These are phyloP conservation scores for Eupithecia centaureata DNA, from an alignment of 2,888 invertebrate genomes.

Conservation along the genomic window DNA sequence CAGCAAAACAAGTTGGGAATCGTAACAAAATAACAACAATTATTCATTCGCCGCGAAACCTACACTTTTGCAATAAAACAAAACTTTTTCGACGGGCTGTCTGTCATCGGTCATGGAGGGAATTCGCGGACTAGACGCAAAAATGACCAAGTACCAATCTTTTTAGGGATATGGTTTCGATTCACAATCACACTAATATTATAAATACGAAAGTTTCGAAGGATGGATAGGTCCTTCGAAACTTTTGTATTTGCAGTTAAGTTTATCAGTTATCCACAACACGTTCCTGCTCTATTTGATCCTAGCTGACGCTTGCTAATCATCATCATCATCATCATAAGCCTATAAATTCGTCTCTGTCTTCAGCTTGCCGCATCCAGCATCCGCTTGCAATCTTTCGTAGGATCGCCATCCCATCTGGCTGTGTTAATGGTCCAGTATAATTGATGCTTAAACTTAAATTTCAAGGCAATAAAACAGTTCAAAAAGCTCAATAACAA, in stretches of 20 bases:
- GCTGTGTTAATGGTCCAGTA: not conserved
- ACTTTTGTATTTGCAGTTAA: not conserved
- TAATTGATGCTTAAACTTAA: not conserved
- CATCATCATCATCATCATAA: too few species aligned
- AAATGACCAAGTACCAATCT: not conserved
- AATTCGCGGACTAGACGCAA: constrained; percentile 13
- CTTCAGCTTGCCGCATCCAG: too few species aligned
- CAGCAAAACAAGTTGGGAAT: constrained; percentile 32
- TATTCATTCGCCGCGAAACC: constrained; percentile 35
- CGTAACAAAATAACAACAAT: constrained; percentile 37
- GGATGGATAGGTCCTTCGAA: too few species aligned
- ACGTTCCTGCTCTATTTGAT: not conserved
- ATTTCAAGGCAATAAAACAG: not conserved
- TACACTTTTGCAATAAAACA: constrained; percentile 55
- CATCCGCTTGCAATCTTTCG: too few species aligned
- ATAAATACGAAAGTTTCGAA: too few species aligned
- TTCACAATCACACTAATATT: too few species aligned
- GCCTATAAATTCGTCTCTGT: too few species aligned
- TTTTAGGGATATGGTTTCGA: not conserved
- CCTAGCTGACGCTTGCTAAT: not conserved
- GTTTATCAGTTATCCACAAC: not conserved
- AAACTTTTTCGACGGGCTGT: constrained; percentile 54
- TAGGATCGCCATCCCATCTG: too few species aligned
- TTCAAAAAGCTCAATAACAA: not conserved
- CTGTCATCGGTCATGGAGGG: constrained; percentile 46